phyloP scores from a whole-genome alignment of 2,797 vertebrate genomes.

The Taeniopygia guttata region DNA sequence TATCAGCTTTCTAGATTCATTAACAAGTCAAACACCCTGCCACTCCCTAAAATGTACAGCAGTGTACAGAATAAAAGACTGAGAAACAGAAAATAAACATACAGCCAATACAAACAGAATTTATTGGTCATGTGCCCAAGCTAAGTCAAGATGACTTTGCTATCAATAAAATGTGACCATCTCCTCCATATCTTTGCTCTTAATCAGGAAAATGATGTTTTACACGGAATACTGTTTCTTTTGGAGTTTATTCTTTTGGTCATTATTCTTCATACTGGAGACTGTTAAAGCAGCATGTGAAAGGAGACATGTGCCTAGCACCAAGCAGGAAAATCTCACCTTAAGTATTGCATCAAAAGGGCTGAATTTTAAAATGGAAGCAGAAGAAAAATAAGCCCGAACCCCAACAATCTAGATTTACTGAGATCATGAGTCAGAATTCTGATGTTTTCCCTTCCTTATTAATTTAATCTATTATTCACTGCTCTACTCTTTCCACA shows the following conservation, averaged over 20 bases:
- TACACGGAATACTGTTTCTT: neutral
- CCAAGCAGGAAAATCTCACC: neutral
- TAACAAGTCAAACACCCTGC: neutral
- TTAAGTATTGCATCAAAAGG: neutral
- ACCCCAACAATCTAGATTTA: neutral
- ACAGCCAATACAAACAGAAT: neutral
- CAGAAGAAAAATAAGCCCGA: neutral
- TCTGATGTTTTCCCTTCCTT: neutral
- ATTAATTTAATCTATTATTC: neutral
- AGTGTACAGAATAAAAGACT: neutral
- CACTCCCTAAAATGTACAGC: neutral
- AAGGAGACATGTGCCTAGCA: fast-evolving
- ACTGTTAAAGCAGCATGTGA: neutral
- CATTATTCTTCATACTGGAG: neutral
- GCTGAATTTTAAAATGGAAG: neutral
- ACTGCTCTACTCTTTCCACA: neutral
- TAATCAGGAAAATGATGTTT: neutral
- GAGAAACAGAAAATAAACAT: neutral
- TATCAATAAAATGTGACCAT: neutral
- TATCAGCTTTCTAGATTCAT: neutral
- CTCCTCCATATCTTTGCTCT: neutral
- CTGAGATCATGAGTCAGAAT: neutral
- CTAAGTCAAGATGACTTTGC: neutral
- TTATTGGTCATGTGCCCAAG: neutral
- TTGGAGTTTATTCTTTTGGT: neutral